Conservation (phyloP, 2,888 invertebrate species). For the Galeruca laticollis region DNA sequence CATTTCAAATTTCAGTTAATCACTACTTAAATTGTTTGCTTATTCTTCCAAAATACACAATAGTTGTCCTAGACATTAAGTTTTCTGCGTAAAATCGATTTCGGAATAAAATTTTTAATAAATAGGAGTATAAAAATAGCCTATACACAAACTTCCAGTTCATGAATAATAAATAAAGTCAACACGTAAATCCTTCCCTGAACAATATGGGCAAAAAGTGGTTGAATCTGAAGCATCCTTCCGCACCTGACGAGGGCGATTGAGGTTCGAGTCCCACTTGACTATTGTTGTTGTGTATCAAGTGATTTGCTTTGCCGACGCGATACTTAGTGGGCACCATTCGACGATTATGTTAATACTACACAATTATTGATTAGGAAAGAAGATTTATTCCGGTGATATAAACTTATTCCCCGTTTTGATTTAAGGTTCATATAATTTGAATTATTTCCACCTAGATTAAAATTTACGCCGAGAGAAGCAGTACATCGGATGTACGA, state of each 20-base stretch:
- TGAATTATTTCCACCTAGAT: no score
- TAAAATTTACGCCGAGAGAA: no score
- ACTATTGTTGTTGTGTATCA: constrained; percentile 30
- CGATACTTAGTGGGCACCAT: neutral
- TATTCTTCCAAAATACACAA: no score
- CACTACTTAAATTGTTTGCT: no score
- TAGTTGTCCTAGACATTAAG: constrained; percentile 3
- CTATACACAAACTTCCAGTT: constrained; percentile 5
- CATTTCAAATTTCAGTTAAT: no score
- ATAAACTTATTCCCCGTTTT: no score
- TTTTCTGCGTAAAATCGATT: neutral
- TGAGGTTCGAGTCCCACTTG: constrained; percentile 33
- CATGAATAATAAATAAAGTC: constrained; percentile 33
- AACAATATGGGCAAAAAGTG: constrained; percentile 32
- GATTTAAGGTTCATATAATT: no score
- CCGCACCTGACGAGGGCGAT: constrained; percentile 32
- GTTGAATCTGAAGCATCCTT: constrained; percentile 33
- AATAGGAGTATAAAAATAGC: neutral
- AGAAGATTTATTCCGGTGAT: neutral
- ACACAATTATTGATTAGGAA: neutral
- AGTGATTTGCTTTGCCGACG: constrained; percentile 13
- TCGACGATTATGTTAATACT: neutral
- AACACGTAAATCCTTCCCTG: constrained; percentile 28
- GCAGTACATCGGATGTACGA: no score
- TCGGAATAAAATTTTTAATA: neutral